These are phyloP conservation scores for Sylvicola cinctus DNA, from an alignment of 2,888 invertebrate genomes.

Conservation along the genomic window DNA sequence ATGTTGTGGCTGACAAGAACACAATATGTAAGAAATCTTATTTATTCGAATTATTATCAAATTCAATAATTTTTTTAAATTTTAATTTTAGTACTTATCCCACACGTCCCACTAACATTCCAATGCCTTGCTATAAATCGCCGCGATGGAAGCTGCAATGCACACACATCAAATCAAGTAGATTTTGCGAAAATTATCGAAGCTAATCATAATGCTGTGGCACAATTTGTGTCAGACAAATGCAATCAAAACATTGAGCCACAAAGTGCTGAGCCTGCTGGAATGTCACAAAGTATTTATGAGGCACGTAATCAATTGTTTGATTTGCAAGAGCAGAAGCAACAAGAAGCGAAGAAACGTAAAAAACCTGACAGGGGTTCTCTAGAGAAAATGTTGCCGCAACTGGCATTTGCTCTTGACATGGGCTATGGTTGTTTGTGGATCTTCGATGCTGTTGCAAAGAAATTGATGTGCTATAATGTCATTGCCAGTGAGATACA, in stretches of 20 bases:
- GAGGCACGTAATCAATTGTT: constrained; percentile 24
- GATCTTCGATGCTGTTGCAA: constrained; percentile 55
- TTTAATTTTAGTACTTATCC: constrained; percentile 47
- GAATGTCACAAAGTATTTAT: constrained; percentile 26
- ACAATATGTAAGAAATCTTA: constrained; percentile 44
- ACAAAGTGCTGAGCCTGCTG: constrained; percentile 11
- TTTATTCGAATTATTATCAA: constrained; percentile 2
- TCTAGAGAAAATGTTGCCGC: constrained; percentile 17
- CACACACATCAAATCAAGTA: constrained; percentile 69
- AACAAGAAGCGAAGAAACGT: constrained; percentile 12
- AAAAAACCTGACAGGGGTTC: constrained; percentile 9
- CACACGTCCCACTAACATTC: constrained; percentile 59
- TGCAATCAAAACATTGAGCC: constrained; percentile 19
- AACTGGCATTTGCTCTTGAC: constrained; percentile 39
- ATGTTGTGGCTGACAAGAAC: constrained; percentile 70
- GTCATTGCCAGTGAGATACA: constrained; percentile 54
- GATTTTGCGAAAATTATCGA: constrained; percentile 55
- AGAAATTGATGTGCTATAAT: constrained; percentile 53
- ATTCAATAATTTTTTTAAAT: constrained; percentile 7
- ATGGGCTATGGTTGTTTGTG: constrained; percentile 85
- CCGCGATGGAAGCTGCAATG: constrained; percentile 67
- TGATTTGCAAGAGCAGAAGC: constrained; percentile 17
- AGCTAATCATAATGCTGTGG: constrained; percentile 23
- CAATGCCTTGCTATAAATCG: constrained; percentile 80
- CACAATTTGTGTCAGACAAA: constrained; percentile 8